Percentiles rank a stretch among this genome's conserved stretches.
These are phyloP conservation scores for Aphelinus certus DNA, from an alignment of 1,140 invertebrate genomes.

Conservation along the genomic window DNA sequence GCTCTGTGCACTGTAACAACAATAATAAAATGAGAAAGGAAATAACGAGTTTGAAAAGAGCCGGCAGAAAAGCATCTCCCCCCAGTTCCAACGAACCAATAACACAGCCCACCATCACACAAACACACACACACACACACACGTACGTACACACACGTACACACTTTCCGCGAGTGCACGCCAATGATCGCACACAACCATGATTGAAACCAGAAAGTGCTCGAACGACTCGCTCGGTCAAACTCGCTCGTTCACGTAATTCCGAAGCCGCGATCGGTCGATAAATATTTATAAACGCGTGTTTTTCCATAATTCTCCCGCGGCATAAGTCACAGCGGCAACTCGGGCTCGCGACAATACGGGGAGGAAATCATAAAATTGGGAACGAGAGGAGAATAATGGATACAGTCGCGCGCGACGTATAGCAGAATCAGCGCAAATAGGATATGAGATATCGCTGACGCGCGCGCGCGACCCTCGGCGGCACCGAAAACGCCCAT, in stretches of 20 bases:
- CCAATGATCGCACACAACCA: too few relatives aligned
- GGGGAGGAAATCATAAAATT: too few relatives aligned
- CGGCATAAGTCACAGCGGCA: too few relatives aligned
- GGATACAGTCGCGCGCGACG: not conserved
- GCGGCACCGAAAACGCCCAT: constrained; percentile 1
- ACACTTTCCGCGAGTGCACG: not conserved
- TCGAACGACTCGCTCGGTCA: too few relatives aligned
- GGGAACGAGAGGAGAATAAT: too few relatives aligned
- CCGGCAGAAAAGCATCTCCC: constrained; percentile 7
- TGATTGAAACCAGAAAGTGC: too few relatives aligned
- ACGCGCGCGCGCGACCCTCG: not conserved
- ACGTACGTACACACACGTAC: not conserved
- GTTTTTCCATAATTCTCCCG: too few relatives aligned
- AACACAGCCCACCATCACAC: not conserved
- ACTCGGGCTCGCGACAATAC: too few relatives aligned
- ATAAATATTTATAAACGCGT: too few relatives aligned
- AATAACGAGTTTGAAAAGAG: not conserved
- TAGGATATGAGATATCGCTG: constrained; percentile 7
- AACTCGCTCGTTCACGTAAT: too few relatives aligned
- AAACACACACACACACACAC: not conserved
- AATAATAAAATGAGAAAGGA: not conserved
- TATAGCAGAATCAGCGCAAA: not conserved
- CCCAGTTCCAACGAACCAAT: not conserved
- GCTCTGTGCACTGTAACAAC: not conserved
- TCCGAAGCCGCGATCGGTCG: too few relatives aligned